Evolutionary conservation across 2,113 vertebrate species (phyloP), one percentile per base, ranked within the genome.

Genomic region (Hyperopisus bebe): DNA sequence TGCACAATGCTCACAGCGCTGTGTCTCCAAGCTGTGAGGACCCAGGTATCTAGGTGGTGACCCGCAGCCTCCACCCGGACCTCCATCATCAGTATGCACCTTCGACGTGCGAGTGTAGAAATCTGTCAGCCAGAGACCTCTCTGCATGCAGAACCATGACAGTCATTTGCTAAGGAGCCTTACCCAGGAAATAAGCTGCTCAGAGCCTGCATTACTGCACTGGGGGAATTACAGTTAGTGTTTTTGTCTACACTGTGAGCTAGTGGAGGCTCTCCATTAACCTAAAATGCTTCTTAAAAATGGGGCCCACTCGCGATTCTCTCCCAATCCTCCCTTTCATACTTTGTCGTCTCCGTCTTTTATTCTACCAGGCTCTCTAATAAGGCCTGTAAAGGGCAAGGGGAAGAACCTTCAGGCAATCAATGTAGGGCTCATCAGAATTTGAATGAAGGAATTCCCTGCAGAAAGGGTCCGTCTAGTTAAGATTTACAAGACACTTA

Each of bases 391-490:
- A 83, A 80, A 85, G 85, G 90, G 89, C 92, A 91, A 91, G 91
- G 82, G 90, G 89, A 92, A 90, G 89, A 90, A 86, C 83, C 91
- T 90, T 88, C 47, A 84, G 90, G 89, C 90, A 53, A 89, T 88
- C 89, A 88, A 88, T 86, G 88, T 70, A 87, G 89, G 13, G 55
- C 89, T 91, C 91, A 92, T 94, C 89, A 90, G 88, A 93, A 94
- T 93, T 91, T 50, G 91, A 94, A 93, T 93, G 89, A 91, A 92
- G 85, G 51, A 21, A 15, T 42, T 84, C 89, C 35, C 53, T 17
- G 3, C 50, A 21, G 66, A 21, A 24, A 31, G 51, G 66, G 21
- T 82, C 39, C 11, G 62, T 62, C 48, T 84, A 66, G 53, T 46
- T 66, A 66, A 44, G 50, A 46, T 58, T 84, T 89, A 39, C 42